A percentile compares a stretch with the other conserved stretches of the same genome.
These are phyloP conservation scores for Prunella himalayana DNA, from an alignment of 2,113 vertebrate species.

Conservation along the genomic window DNA sequence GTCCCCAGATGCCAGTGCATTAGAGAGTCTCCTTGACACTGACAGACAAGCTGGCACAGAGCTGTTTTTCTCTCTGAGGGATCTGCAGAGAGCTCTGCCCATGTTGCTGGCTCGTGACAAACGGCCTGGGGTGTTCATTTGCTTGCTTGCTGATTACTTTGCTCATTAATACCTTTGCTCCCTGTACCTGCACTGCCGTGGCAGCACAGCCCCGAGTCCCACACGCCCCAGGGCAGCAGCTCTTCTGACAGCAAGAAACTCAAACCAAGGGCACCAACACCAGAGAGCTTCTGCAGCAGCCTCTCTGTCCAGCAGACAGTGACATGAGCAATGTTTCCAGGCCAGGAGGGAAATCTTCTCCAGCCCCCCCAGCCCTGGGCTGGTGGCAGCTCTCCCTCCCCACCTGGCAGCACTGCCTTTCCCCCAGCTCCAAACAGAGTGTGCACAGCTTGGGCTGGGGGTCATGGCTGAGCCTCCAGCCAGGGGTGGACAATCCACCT, in stretches of 20 bases:
- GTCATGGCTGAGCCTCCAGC: no score
- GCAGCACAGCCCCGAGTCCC: not conserved
- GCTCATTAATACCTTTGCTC: not conserved
- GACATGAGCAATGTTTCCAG: rapidly evolving
- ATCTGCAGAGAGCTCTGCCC: not conserved
- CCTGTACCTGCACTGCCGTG: rapidly evolving
- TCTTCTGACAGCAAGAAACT: not conserved
- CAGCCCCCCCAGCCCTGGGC: not conserved
- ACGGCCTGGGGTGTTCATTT: not conserved
- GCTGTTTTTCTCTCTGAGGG: not conserved
- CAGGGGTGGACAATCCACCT: not conserved
- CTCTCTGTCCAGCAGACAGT: not conserved
- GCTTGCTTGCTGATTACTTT: not conserved
- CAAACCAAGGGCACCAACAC: not conserved
- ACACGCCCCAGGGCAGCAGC: not conserved
- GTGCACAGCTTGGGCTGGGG: rapidly evolving
- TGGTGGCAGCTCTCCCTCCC: rapidly evolving
- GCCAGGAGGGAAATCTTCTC: not conserved
- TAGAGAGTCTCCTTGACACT: not conserved
- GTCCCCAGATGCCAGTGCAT: not conserved
- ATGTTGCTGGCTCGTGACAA: not conserved
- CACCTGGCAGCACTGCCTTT: rapidly evolving
- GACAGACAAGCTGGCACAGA: not conserved
- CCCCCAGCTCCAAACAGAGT: rapidly evolving
- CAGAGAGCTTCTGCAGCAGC: not conserved